Conservation (phyloP, 35 echinoderm and acorn worm species). For the Apostichopus japonicus region DNA sequence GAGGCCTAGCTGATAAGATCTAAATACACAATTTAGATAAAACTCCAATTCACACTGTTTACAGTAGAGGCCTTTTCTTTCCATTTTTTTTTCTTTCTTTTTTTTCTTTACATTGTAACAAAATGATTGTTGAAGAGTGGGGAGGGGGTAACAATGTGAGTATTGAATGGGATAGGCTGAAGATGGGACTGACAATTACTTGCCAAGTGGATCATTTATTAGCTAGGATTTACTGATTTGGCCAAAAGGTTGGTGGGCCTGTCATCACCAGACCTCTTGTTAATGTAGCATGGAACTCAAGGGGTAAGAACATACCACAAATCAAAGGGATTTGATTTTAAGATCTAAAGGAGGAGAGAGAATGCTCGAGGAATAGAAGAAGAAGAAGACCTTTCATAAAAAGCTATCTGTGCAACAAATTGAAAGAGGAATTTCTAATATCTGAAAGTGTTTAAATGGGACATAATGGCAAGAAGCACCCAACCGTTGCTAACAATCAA, state of each 20-base stretch:
- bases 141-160: not conserved
- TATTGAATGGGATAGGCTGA: not conserved
- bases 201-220: constrained; percentile 22
- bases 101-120: not conserved
- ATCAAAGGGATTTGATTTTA: not conserved
- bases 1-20: not conserved
- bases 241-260: not conserved
- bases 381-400: not conserved
- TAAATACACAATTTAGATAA: constrained; percentile 24
- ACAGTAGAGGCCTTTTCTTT: not conserved
- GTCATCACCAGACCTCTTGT: not conserved
- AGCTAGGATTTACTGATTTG: not conserved
- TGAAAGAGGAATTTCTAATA: not conserved
- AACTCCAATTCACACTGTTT: not conserved
- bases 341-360: not conserved
- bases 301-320: not conserved
- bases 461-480: not conserved
- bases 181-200: constrained; percentile 11
- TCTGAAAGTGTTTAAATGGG: not conserved
- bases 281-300: not conserved
- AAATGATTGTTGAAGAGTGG: not conserved
- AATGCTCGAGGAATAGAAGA: not conserved
- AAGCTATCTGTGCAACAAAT: not conserved
- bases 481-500: no score
- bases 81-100: not conserved